Percentiles rank a stretch among this genome's conserved stretches.
phyloP scores from a whole-genome alignment of 2,113 vertebrate genomes.

The Paralichthys olivaceus region DNA sequence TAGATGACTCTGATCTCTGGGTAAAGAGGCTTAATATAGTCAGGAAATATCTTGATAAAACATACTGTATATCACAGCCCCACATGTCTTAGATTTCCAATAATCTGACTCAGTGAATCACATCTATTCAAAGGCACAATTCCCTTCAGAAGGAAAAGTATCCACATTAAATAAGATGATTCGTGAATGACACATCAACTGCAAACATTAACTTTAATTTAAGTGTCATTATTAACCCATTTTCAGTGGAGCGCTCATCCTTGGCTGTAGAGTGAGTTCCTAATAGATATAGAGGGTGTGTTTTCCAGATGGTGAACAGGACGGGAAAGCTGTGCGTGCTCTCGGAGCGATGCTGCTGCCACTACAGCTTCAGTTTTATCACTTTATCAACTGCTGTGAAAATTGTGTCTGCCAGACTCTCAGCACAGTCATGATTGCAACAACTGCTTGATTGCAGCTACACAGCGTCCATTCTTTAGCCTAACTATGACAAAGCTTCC shows the following conservation, averaged over 20 bases:
- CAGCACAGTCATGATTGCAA: constrained; percentile 28
- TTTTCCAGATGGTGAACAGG: constrained; percentile 64
- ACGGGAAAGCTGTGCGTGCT: constrained; percentile 42
- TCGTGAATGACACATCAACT: constrained; percentile 29
- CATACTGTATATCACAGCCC: constrained; percentile 5
- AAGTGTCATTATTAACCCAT: constrained; percentile 63
- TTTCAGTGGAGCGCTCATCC: constrained; percentile 48
- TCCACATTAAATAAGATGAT: constrained; percentile 27
- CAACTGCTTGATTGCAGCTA: constrained; percentile 2
- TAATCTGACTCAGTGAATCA: neutral
- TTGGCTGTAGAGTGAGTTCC: constrained; percentile 23
- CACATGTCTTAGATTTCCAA: neutral
- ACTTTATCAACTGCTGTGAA: constrained; percentile 31
- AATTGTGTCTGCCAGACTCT: constrained; percentile 10
- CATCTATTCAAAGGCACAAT: too few species aligned
- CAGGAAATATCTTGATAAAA: constrained; percentile 15
- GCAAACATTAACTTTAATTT: constrained; percentile 51
- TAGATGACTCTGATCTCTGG: constrained; percentile 16
- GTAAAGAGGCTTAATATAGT: neutral
- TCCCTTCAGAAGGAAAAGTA: neutral
- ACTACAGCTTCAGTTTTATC: constrained; percentile 39
- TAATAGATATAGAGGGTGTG: constrained; percentile 52
- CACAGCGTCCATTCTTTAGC: constrained; percentile 22
- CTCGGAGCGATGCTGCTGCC: constrained; percentile 31
- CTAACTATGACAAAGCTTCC: neutral